Conservation (phyloP, 2,888 invertebrate species). For the Apodemia zela region DNA sequence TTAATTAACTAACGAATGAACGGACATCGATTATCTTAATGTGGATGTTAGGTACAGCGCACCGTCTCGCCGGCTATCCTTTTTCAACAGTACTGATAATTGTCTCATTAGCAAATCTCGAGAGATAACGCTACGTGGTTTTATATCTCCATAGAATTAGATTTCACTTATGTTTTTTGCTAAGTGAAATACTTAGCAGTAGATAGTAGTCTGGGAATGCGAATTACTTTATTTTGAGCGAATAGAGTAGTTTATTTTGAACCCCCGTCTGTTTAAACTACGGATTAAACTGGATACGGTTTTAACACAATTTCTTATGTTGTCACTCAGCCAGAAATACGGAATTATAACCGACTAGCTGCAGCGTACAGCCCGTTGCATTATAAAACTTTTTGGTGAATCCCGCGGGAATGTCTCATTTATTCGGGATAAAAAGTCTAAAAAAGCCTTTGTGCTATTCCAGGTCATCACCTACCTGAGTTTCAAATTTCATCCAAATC, state of each 20-base stretch:
- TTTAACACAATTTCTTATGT: no score
- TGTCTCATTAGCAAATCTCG: slow-evolving; percentile 14
- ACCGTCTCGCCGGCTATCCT: slow-evolving; percentile 13
- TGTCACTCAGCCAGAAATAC: no score
- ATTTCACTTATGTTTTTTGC: not conserved
- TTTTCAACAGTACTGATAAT: slow-evolving; percentile 11
- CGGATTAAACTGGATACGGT: no score
- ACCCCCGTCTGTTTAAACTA: no score
- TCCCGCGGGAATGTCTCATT: no score
- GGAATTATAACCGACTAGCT: no score
- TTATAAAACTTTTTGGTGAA: no score
- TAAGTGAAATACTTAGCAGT: not conserved
- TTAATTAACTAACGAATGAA: slow-evolving; percentile 76
- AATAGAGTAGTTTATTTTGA: not conserved
- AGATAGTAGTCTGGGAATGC: not conserved
- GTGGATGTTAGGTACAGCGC: slow-evolving; percentile 29
- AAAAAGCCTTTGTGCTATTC: no score
- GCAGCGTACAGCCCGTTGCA: no score
- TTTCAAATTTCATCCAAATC: no score
- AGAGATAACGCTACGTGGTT: not conserved
- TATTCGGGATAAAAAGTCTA: no score
- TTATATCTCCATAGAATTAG: not conserved
- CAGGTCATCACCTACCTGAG: no score
- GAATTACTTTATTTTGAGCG: not conserved
- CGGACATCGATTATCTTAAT: slow-evolving; percentile 68